Percentiles rank a stretch among this genome's conserved stretches.
Evolutionary conservation across 2,113 vertebrate genomes (phyloP).

Genomic region (Brachypteracias leptosomus): DNA sequence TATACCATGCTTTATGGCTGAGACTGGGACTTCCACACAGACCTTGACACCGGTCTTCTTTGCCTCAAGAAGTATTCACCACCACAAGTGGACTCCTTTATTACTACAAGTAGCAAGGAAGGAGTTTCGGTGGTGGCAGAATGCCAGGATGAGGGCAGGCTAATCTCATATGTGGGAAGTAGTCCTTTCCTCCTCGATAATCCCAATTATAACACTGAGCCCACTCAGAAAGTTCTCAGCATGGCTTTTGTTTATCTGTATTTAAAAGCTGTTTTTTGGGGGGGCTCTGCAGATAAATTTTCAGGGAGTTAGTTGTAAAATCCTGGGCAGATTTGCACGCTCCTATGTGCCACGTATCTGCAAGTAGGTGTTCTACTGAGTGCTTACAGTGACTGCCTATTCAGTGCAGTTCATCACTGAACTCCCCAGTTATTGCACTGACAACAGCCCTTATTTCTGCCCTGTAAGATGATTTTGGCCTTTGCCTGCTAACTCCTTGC

Average conservation of each 20-base stretch:
- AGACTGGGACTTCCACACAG: background rate
- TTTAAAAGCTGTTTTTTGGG: background rate
- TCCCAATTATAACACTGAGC: background rate
- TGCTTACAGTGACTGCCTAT: background rate
- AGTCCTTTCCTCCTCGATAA: background rate
- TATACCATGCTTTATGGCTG: background rate
- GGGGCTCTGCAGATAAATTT: background rate
- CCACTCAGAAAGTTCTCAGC: background rate
- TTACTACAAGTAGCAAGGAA: background rate
- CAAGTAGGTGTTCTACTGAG: background rate
- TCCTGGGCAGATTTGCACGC: background rate
- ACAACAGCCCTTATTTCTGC: background rate
- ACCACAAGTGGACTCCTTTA: background rate
- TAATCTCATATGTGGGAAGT: background rate
- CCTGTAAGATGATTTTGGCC: background rate
- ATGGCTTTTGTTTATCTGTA: background rate
- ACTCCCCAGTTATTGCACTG: background rate
- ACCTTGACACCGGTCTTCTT: background rate
- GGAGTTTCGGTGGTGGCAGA: background rate
- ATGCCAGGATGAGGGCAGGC: background rate
- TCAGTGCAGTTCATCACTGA: background rate
- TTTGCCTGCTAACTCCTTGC: background rate
- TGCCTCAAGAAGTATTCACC: background rate
- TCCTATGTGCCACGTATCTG: accelerated
- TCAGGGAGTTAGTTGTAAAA: background rate